Evolutionary conservation across 2,113 vertebrate species (phyloP).

Genomic region (Paraplagusia blochii): DNA sequence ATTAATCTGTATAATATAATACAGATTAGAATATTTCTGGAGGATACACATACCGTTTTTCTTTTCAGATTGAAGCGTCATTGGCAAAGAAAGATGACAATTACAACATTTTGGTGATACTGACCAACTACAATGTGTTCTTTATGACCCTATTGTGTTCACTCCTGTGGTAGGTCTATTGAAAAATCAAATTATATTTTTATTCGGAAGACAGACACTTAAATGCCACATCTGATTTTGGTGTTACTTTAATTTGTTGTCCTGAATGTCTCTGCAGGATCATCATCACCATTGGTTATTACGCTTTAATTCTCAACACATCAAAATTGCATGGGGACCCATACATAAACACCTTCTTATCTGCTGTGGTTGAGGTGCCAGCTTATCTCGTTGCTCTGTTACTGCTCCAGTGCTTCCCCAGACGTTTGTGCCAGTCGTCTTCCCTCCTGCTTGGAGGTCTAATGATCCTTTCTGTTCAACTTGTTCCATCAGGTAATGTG

Average conservation of each 20-base stretch:
- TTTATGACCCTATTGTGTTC: constrained; percentile 46
- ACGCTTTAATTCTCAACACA: constrained; percentile 84
- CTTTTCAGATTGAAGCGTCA: constrained; percentile 53
- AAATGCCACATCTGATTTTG: too few species aligned
- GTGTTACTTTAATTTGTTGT: neutral
- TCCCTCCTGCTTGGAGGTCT: constrained; percentile 82
- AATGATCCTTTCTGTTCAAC: constrained; percentile 82
- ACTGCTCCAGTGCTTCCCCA: constrained; percentile 74
- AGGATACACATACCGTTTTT: too few species aligned
- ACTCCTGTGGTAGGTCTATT: constrained; percentile 54
- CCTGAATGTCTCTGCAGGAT: constrained; percentile 71
- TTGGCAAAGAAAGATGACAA: constrained; percentile 47
- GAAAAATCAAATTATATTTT: too few species aligned
- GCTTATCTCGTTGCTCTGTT: constrained; percentile 82
- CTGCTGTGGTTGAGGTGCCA: constrained; percentile 80
- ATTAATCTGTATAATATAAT: too few species aligned
- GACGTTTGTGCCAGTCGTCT: constrained; percentile 81
- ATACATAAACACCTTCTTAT: constrained; percentile 85
- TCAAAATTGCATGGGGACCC: constrained; percentile 84
- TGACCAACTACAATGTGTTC: constrained; percentile 50
- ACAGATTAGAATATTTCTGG: too few species aligned
- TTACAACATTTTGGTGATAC: constrained; percentile 37
- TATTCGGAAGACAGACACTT: too few species aligned
- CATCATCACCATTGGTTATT: constrained; percentile 84
- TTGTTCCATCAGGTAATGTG: constrained; percentile 82